Evolutionary conservation across 2,797 vertebrate species (phyloP), one percentile per base, ranked within the genome.

Genomic region (Sebastolobus altivelis): DNA sequence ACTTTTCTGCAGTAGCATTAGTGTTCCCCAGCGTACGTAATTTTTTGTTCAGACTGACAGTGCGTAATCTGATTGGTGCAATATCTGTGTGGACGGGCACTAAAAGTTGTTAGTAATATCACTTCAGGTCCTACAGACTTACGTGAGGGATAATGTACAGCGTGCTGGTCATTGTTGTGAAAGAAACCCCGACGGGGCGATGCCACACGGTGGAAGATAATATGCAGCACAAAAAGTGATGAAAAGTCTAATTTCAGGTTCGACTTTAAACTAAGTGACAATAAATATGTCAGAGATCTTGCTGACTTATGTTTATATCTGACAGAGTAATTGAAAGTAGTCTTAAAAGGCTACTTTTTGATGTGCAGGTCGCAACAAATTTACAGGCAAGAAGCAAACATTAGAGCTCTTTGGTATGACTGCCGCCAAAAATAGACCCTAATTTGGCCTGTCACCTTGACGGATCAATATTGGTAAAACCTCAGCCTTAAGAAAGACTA

Each of bases 381-480:
- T 14, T 33, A 54, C n/a, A 60, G 20, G 14, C 40, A 55, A 78
- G 5, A 66, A 13, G 33, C 35, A 11, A 69, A 54, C 14, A n/a
- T 29, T 5, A 60, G n/a, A 38, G 60, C 6, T 56, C 66, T 63
- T 4, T 31, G 7, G 31, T 78, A 66, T 77, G 40, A 82, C 59
- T n/a, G 75, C 33, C 16, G 54, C 31, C 11, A 35, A 65, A 73
- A 72, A 79, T 29, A 88, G 46, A 71, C 20, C 59, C 11, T 66
- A 22, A 37, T 79, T 65, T 72, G 52, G 84, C 74, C 63, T 80
- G 63, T 80, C 75, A 86, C 56, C 77, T 37, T 85, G 66, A 82
- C 40, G 65, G 43, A 80, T 84, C 66, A 79, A 83, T 80, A 75
- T 37, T 29, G 20, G 25, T 86, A 68, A 81, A 87, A 72, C 65